Conservation (phyloP, 2,888 invertebrate genomes). For the Caenorhabditis virilis region DNA sequence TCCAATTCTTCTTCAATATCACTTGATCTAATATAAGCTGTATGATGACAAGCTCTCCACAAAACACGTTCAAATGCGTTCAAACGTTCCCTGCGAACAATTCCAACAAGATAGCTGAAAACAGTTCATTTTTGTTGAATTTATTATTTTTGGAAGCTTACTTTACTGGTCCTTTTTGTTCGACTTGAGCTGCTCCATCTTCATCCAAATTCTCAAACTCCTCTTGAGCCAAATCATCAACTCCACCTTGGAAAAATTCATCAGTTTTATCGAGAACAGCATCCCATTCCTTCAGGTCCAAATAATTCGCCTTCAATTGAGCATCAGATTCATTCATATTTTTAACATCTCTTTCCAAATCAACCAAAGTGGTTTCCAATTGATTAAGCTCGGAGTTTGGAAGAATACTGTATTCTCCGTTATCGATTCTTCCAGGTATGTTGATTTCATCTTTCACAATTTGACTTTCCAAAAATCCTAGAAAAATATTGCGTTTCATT, state of each 20-base stretch:
- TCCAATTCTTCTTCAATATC: slow-evolving; percentile 90
- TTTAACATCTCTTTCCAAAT: slow-evolving; percentile 65
- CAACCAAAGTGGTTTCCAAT: slow-evolving; percentile 76
- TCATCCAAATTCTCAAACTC: slow-evolving; percentile 47
- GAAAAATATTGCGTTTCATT: too few relatives aligned
- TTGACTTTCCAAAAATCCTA: slow-evolving; percentile 92
- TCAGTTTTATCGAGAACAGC: slow-evolving; percentile 66
- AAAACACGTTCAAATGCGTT: slow-evolving; percentile 95
- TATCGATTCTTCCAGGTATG: slow-evolving; percentile 80
- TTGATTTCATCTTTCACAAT: slow-evolving; percentile 93
- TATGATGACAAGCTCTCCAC: slow-evolving; percentile 95
- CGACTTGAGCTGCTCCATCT: slow-evolving; percentile 34
- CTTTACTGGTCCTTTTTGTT: slow-evolving; percentile 50
- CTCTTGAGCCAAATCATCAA: slow-evolving; percentile 53
- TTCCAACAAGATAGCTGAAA: slow-evolving; percentile 91
- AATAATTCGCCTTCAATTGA: slow-evolving; percentile 62
- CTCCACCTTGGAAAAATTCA: slow-evolving; percentile 65
- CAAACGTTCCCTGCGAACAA: slow-evolving; percentile 88
- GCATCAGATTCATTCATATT: slow-evolving; percentile 66
- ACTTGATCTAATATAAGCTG: slow-evolving; percentile 74
- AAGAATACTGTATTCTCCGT: slow-evolving; percentile 79
- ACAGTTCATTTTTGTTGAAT: background rate
- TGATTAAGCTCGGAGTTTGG: slow-evolving; percentile 98
- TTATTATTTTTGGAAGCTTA: slow-evolving; percentile 18
- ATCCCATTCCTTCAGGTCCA: slow-evolving; percentile 67